Conservation (phyloP, 2,888 invertebrate genomes). For the Acholoe squamosa region DNA sequence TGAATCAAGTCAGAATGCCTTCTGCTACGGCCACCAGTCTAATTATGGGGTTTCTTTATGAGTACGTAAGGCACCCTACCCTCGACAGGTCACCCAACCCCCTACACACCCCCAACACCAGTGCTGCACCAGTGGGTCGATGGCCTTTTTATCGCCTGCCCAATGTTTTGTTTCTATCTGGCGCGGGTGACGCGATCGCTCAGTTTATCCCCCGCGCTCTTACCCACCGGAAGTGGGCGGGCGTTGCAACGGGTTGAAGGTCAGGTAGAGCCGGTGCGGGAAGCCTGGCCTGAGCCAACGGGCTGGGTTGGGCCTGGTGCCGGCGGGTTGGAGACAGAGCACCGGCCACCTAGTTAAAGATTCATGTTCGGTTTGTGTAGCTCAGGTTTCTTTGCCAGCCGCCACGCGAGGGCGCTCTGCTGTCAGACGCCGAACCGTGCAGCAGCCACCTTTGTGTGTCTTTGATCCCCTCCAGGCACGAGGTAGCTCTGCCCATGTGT, state of each 20-base stretch:
- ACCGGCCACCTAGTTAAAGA: conserved; percentile 33
- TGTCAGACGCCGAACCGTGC: conserved; percentile 3
- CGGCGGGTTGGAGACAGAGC: neutral
- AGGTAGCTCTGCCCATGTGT: neutral
- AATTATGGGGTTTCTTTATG: conserved; percentile 31
- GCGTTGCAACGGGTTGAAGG: conserved; percentile 29
- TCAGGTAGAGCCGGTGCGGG: neutral
- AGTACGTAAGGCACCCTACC: neutral
- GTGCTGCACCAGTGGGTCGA: neutral
- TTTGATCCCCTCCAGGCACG: neutral
- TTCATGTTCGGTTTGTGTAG: conserved; percentile 35
- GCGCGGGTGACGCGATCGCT: neutral
- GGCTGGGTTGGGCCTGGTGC: neutral
- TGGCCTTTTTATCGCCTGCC: conserved; percentile 1
- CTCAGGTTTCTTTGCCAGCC: conserved; percentile 26
- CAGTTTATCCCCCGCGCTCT: conserved; percentile 23
- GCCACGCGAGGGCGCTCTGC: conserved; percentile 6
- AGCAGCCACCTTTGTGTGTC: neutral
- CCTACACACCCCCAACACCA: neutral
- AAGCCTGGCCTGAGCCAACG: neutral
- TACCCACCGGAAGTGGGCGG: neutral
- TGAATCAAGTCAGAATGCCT: conserved; percentile 45
- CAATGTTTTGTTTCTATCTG: conserved; percentile 9
- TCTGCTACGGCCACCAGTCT: conserved; percentile 21
- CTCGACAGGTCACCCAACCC: neutral